A percentile compares a stretch with the other conserved stretches of the same genome.
phyloP scores from a whole-genome alignment of 2,113 vertebrate species.

The Tapirus terrestris region DNA sequence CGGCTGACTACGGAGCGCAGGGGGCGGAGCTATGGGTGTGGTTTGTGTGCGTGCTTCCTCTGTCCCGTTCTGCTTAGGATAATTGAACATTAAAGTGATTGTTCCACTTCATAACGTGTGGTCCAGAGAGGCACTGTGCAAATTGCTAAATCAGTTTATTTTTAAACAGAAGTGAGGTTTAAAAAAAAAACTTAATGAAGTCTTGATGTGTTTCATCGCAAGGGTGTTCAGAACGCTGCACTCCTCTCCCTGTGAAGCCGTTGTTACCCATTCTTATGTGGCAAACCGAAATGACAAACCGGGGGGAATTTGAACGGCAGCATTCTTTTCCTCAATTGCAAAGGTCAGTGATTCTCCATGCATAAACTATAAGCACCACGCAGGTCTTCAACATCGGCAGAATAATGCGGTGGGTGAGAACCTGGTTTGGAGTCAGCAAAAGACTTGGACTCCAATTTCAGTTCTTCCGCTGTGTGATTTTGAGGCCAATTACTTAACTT shows the following conservation, averaged over 20 bases:
- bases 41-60: background rate
- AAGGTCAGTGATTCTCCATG: background rate
- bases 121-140: slow-evolving; percentile 22
- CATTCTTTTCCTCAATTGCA: background rate
- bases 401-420: background rate
- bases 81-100: slow-evolving; percentile 34
- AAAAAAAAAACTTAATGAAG: background rate
- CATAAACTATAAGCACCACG: accelerated
- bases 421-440: background rate
- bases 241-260: background rate
- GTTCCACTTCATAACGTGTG: slow-evolving; percentile 56
- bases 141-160: slow-evolving; percentile 64
- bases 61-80: background rate
- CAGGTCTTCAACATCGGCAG: background rate
- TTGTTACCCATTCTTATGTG: accelerated
- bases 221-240: accelerated
- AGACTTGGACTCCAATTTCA: background rate
- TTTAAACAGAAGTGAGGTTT: slow-evolving; percentile 44
- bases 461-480: background rate
- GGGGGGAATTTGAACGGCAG: background rate
- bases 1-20: accelerated
- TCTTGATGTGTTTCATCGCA: background rate
- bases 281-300: background rate
- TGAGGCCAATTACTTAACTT: background rate
- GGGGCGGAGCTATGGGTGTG: accelerated